Evolutionary conservation across 2,888 invertebrate genomes (phyloP), one percentile per base, ranked within the genome.

Genomic region (Selenia dentaria): DNA sequence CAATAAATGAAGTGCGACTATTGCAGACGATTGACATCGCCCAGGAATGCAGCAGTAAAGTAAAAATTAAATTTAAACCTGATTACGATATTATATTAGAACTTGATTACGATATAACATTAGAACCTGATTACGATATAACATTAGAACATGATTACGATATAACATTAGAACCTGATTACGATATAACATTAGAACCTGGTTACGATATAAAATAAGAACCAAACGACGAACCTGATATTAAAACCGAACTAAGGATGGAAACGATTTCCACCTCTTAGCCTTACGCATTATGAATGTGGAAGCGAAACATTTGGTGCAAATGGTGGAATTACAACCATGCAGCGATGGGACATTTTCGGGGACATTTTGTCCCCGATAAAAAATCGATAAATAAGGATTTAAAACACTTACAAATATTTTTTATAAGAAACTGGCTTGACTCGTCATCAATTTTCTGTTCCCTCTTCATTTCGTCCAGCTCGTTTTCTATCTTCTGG

Each of bases 391-490:
- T n/a, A n/a, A n/a, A n/a, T n/a, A n/a, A n/a, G n/a, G n/a, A n/a
- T n/a, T n/a, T n/a, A n/a, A n/a, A 25, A 9, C 37, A 74, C 83
- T 77, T 60, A 89, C 89, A 48, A 4, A 89, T 74, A 39, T 79
- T 76, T 58, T 83, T 88, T 0, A 84, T 54, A 0, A 75, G 67
- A 27, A 78, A 83, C 16, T 74, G 67, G 28, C 74, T 79, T 40
- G 70, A 74, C 10, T 75, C 75, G 2, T 72, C 75, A 13, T 89
- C 88, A 8, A 75, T 75, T 5, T 65, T 62, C 34, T 85, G 81
- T 43, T 87, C 85, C 4, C 69, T 73, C 6, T 62, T 74, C 4
- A 89, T 72, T 0, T 59, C 51, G 1, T 80, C 71, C 0, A 89
- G 24, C 45, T 86, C 89, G 2, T 64, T 58, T 3, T 70, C 45